Base-by-base conservation (phyloP, 2,888 invertebrate species). In the Phoronis australis region DNA sequence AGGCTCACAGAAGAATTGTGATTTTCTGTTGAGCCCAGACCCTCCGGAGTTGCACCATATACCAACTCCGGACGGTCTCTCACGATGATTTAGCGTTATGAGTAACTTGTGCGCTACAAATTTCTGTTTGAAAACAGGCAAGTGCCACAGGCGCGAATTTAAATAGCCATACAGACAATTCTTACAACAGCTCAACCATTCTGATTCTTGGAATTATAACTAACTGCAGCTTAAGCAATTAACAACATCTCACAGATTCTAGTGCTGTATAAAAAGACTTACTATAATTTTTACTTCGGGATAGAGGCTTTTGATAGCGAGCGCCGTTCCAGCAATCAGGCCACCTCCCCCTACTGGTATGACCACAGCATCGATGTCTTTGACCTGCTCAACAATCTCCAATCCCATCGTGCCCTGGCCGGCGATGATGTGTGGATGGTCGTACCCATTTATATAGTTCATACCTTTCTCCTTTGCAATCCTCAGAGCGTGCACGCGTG, bases 291-390 rank as follows among this genome's bases (percentile, higher is more conserved):
- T 83, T 1, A 90, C 86, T 49, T 84, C 80, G 0, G 94, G 93
- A 53, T 86, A 84, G 9, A 95, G 79, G 15, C 87, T 86, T 76
- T 95, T 96, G 48, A 93, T 82, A 1, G 93, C 94, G 0, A 90
- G 83, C 2, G 91, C 90, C 12, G 90, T 84, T 0, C 95, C 95
- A 0, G 95, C 94, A 46, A 96, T 83, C 1, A 95, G 80, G 0
- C 95, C 95, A 1, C 88, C 92, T n/a, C 94, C 95, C 0, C 95
- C 95, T 1, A 93, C 89, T 0, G 95, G 95, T 18, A 96, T 85
- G 21, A 96, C 81, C 25, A 94, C 84, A 0, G 93, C 93, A 75
- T 95, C 92, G 15, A 92, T 84, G 50, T 88, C 83, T 0, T 86
- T 83, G 1, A 94, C 88, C 76, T 95, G 91, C 66, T 94, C 92